Percentiles rank a stretch among this genome's conserved stretches.
These are phyloP conservation scores for Scomberomorus guttatus DNA, from an alignment of 2,797 vertebrate species.

Conservation along the genomic window DNA sequence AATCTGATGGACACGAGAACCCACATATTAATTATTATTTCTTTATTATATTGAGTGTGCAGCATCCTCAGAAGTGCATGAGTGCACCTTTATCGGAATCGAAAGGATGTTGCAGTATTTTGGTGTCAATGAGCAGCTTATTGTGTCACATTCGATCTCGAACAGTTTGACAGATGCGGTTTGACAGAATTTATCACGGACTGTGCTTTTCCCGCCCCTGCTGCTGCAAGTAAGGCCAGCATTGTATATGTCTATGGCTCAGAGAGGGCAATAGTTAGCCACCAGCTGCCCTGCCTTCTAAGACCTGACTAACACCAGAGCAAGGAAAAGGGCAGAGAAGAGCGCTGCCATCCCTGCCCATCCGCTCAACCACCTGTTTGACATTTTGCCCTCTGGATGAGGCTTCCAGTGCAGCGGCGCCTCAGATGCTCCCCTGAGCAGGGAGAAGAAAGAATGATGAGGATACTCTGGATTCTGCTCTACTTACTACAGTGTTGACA, in stretches of 20 bases:
- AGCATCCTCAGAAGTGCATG: not conserved
- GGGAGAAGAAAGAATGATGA: constrained; percentile 1
- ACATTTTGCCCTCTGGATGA: constrained; percentile 42
- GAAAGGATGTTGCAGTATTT: no score
- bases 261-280: not conserved
- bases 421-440: constrained; percentile 34
- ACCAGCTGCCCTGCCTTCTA: constrained; percentile 31
- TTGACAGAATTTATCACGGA: constrained; percentile 13
- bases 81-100: not conserved
- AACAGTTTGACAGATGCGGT: constrained; percentile 15
- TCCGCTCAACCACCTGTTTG: constrained; percentile 55
- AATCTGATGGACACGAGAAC: not conserved
- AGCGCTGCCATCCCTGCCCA: constrained; percentile 8
- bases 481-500: not conserved
- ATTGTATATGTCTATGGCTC: not conserved
- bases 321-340: constrained; percentile 35
- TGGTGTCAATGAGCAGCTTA: not conserved
- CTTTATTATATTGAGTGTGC: not conserved
- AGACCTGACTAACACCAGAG: constrained; percentile 23
- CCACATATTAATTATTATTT: not conserved
- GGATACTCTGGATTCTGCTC: not conserved
- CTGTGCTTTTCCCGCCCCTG: not conserved
- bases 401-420: constrained; percentile 12
- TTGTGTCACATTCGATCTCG: not conserved
- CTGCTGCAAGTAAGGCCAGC: not conserved